A percentile compares a stretch with the other conserved stretches of the same genome.
phyloP scores from a whole-genome alignment of 2,888 invertebrate genomes.

The Spodoptera exigua region DNA sequence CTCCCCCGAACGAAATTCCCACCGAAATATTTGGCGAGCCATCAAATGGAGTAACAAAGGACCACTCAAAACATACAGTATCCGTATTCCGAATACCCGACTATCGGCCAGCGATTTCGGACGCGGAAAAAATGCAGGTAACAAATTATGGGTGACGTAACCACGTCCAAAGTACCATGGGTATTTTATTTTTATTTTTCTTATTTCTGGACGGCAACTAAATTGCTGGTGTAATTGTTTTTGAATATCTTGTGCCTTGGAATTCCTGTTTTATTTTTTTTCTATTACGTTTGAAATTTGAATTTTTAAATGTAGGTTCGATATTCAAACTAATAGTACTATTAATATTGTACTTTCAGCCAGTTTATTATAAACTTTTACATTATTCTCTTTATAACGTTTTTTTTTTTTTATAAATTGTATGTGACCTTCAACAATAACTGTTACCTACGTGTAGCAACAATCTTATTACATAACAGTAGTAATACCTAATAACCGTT shows the following conservation, averaged over 20 bases:
- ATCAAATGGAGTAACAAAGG: slow-evolving; percentile 50
- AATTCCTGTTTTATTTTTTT: no score
- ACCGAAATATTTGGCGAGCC: slow-evolving; percentile 59
- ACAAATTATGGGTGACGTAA: slow-evolving; percentile 57
- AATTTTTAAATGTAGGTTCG: no score
- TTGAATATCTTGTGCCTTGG: slow-evolving; percentile 5
- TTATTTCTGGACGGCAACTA: slow-evolving; percentile 13
- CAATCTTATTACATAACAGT: slow-evolving; percentile 5
- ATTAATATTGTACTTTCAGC: slow-evolving; percentile 1
- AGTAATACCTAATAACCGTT: background rate
- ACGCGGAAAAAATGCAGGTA: slow-evolving; percentile 60
- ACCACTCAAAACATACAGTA: slow-evolving; percentile 47
- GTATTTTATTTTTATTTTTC: slow-evolving; percentile 15
- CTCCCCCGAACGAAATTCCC: slow-evolving; percentile 56
- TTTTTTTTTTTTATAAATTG: no score
- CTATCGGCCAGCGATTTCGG: slow-evolving; percentile 28
- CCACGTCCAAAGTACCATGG: slow-evolving; percentile 25
- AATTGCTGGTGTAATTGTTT: slow-evolving; percentile 46
- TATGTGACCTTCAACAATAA: background rate
- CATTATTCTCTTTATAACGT: background rate
- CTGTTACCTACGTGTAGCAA: no score
- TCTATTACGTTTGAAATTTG: no score
- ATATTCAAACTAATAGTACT: no score
- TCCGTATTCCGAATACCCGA: slow-evolving; percentile 33
- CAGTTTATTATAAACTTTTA: no score